Evolutionary conservation across 2,113 vertebrate species (phyloP).

Genomic region (Gambusia holbrooki): DNA sequence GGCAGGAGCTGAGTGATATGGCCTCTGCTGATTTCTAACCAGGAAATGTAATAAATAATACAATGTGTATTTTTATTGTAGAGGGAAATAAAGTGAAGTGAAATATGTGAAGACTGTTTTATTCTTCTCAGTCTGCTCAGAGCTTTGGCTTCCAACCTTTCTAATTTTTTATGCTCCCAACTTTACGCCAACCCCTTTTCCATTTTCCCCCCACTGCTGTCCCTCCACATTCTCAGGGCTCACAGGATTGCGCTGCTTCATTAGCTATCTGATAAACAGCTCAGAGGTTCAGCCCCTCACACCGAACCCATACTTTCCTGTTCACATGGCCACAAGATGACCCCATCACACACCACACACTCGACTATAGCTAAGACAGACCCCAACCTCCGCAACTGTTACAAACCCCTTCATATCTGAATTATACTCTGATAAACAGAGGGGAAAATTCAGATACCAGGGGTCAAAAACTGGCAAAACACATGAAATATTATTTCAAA

Average conservation of each 20-base stretch:
- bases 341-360: conserved; percentile 53
- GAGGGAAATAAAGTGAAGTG: conserved; percentile 30
- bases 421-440: conserved; percentile 23
- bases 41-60: conserved; percentile 62
- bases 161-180: conserved; percentile 10
- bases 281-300: conserved; percentile 61
- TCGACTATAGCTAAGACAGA: conserved; percentile 42
- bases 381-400: conserved; percentile 28
- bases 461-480: conserved; percentile 27
- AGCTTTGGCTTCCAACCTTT: conserved; percentile 5
- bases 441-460: background rate
- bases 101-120: conserved; percentile 19
- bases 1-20: conserved; percentile 70
- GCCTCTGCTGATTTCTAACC: conserved; percentile 49
- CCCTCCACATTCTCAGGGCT: conserved; percentile 10
- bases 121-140: background rate
- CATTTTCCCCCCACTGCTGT: background rate
- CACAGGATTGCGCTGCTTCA: conserved; percentile 62
- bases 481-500: conserved; percentile 3
- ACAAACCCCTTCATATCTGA: conserved; percentile 44
- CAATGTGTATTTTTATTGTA: conserved; percentile 35
- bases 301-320: conserved; percentile 68
- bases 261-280: conserved; percentile 74
- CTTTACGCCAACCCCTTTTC: background rate
- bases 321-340: conserved; percentile 73